Conservation (phyloP, 2,113 vertebrate genomes). For the Mandrillus leucophaeus region DNA sequence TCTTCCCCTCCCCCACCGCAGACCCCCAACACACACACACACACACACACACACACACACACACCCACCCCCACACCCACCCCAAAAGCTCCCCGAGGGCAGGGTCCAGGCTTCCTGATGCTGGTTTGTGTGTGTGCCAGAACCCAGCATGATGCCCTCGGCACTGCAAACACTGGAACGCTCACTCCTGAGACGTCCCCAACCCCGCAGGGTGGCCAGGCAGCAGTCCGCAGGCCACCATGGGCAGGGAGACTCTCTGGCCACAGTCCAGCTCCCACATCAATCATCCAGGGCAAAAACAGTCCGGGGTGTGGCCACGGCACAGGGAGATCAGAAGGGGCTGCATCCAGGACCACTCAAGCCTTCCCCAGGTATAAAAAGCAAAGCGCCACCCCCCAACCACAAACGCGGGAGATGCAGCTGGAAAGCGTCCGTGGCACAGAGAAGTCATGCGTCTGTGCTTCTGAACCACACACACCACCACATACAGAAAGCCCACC, state of each 20-base stretch:
- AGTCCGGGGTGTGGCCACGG: neutral
- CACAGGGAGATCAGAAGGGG: neutral
- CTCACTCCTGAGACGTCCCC: neutral
- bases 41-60: neutral
- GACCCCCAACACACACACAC: too few relatives aligned
- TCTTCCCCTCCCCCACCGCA: neutral
- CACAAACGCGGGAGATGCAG: neutral
- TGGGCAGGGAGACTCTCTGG: neutral
- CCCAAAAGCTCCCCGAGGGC: neutral
- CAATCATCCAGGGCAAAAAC: neutral
- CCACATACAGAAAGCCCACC: neutral
- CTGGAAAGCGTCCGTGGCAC: accelerated
- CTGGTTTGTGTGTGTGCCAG: neutral
- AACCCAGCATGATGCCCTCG: too few relatives aligned
- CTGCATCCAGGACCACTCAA: neutral
- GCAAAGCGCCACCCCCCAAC: neutral
- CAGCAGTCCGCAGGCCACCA: too few relatives aligned
- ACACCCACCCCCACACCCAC: too few relatives aligned
- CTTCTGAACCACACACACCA: neutral
- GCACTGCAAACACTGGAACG: too few relatives aligned
- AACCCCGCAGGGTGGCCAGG: neutral
- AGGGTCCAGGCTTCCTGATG: neutral
- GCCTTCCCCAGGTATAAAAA: too few relatives aligned
- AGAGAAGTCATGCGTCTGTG: neutral
- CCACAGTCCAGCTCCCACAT: neutral